phyloP scores from a whole-genome alignment of 2,797 vertebrate genomes.

The Phalanger gymnotis region DNA sequence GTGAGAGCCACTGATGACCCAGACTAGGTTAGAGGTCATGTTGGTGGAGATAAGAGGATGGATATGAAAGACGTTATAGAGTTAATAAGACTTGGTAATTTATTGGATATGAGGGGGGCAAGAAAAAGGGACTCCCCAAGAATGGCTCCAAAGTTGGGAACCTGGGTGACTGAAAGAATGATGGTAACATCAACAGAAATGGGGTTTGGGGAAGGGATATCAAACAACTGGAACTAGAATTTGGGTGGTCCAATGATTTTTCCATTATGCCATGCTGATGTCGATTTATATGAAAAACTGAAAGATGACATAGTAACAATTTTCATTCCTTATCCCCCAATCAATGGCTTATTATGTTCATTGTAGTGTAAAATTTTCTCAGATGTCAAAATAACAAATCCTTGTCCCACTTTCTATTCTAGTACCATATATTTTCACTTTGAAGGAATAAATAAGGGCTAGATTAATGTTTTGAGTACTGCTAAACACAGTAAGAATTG shows the following conservation, averaged over 20 bases:
- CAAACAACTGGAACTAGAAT: background rate
- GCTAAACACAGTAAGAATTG: slow-evolving; percentile 43
- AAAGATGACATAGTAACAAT: background rate
- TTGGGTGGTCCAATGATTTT: background rate
- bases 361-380: slow-evolving; percentile 18
- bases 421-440: background rate
- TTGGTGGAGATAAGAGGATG: background rate
- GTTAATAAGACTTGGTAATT: background rate
- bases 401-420: background rate
- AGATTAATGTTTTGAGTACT: slow-evolving; percentile 15
- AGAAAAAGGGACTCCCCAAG: background rate
- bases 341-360: slow-evolving; percentile 13
- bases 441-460: slow-evolving; percentile 23
- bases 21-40: background rate
- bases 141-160: background rate
- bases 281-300: background rate
- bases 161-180: background rate
- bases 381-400: slow-evolving; percentile 15
- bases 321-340: background rate
- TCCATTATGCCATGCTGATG: background rate
- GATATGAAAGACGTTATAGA: background rate
- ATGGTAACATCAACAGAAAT: background rate
- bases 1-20: background rate
- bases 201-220: rapidly evolving
- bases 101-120: background rate